Evolutionary conservation across 1,140 invertebrate species (phyloP).

Genomic region (Drosophila chauvacae): DNA sequence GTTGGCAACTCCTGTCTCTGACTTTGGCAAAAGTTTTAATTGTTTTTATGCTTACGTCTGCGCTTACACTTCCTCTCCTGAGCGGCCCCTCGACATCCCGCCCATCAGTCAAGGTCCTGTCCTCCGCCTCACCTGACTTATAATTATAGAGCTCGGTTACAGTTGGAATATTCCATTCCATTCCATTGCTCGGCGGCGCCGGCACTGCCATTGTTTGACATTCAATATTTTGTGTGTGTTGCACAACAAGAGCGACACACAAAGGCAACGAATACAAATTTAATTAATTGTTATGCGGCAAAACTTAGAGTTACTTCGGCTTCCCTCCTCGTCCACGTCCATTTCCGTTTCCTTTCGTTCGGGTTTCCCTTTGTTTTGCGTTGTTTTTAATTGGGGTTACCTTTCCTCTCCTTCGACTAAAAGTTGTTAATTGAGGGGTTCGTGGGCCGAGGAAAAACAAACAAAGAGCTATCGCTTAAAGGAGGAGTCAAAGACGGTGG

Average conservation of each 20-base stretch:
- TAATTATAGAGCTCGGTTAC: conserved; percentile 51
- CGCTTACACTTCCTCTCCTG: conserved; percentile 34
- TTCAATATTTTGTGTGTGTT: conserved; percentile 54
- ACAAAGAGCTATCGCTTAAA: neutral
- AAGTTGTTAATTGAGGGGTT: conserved; percentile 51
- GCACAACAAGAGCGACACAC: conserved; percentile 46
- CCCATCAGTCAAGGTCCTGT: conserved; percentile 8
- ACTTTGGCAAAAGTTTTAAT: conserved; percentile 74
- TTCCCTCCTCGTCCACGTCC: neutral
- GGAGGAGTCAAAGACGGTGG: too few species aligned
- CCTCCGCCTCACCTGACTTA: conserved; percentile 29
- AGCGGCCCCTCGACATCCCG: neutral
- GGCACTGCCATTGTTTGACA: conserved; percentile 29
- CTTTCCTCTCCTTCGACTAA: conserved; percentile 12
- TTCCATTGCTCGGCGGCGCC: neutral
- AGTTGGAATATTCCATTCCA: conserved; percentile 41
- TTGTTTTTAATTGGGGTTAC: conserved; percentile 52
- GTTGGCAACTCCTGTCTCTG: conserved; percentile 20
- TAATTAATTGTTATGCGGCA: conserved; percentile 63
- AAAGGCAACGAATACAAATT: conserved; percentile 47
- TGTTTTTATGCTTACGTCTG: conserved; percentile 64
- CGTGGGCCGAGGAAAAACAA: conserved; percentile 11
- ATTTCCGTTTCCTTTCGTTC: conserved; percentile 4
- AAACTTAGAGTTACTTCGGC: conserved; percentile 39
- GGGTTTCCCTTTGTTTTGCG: conserved; percentile 10